Percentiles rank a stretch among this genome's conserved stretches.
Conservation (phyloP, 2,888 invertebrate species). For the Drosophila heteroneura region DNA sequence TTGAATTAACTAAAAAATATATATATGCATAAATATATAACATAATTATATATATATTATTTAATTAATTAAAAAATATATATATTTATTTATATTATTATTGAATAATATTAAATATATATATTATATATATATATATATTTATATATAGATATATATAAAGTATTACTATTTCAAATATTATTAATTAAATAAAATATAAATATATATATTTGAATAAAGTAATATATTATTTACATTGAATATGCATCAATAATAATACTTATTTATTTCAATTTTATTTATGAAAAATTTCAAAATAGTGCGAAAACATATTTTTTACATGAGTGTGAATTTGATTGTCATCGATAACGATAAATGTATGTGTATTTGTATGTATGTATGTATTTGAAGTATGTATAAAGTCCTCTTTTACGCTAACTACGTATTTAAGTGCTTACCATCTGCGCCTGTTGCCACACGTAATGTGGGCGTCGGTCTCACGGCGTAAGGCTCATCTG, state of each 20-base stretch:
- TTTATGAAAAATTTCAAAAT: background rate
- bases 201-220: background rate
- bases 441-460: conserved; percentile 64
- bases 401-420: background rate
- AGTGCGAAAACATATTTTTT: background rate
- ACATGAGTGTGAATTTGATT: background rate
- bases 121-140: background rate
- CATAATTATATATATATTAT: background rate
- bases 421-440: conserved; percentile 58
- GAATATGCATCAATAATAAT: background rate
- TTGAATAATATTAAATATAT: too few relatives aligned
- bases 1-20: background rate
- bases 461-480: conserved; percentile 81
- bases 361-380: background rate
- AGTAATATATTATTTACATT: background rate
- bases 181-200: background rate
- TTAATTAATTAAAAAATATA: background rate
- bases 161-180: background rate
- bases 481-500: conserved; percentile 76
- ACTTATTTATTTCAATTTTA: background rate
- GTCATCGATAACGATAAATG: background rate
- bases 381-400: conserved; percentile 2
- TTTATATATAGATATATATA: background rate
- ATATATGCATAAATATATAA: background rate
- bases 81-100: background rate